Conservation (phyloP, 2,797 vertebrate species). For the Gadopsis marmoratus region DNA sequence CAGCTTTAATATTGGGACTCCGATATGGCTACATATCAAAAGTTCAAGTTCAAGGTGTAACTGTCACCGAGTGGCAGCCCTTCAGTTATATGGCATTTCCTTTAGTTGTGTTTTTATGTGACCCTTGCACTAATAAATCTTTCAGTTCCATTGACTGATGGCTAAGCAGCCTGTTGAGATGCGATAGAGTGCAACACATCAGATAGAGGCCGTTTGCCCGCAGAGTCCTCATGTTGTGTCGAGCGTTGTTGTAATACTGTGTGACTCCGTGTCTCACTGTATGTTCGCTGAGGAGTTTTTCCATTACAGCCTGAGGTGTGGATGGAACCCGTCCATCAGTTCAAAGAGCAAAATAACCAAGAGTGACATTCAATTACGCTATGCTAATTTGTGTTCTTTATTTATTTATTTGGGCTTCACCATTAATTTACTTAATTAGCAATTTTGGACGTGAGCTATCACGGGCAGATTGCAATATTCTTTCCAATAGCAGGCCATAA, state of each 20-base stretch:
- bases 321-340: slow-evolving; percentile 73
- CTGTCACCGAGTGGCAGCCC: neutral
- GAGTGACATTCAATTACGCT: slow-evolving; percentile 85
- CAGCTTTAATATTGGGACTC: neutral
- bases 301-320: slow-evolving; percentile 46
- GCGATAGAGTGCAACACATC: slow-evolving; percentile 35
- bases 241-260: slow-evolving; percentile 54
- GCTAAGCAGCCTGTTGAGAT: slow-evolving; percentile 26
- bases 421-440: slow-evolving; percentile 84
- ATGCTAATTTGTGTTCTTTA: slow-evolving; percentile 82
- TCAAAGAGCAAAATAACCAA: slow-evolving; percentile 81
- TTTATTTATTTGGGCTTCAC: slow-evolving; percentile 77
- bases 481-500: slow-evolving; percentile 78
- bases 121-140: slow-evolving; percentile 32
- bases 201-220: slow-evolving; percentile 32
- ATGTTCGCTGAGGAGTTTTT: slow-evolving; percentile 25
- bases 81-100: neutral
- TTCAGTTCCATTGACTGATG: slow-evolving; percentile 29
- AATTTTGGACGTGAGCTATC: slow-evolving; percentile 79
- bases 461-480: slow-evolving; percentile 79
- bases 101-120: slow-evolving; percentile 17
- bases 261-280: slow-evolving; percentile 17
- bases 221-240: slow-evolving; percentile 34
- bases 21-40: slow-evolving; percentile 1
- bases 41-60: slow-evolving; percentile 22